These are phyloP conservation scores for Buteo buteo DNA, from an alignment of 2,113 vertebrate genomes.

Conservation along the genomic window DNA sequence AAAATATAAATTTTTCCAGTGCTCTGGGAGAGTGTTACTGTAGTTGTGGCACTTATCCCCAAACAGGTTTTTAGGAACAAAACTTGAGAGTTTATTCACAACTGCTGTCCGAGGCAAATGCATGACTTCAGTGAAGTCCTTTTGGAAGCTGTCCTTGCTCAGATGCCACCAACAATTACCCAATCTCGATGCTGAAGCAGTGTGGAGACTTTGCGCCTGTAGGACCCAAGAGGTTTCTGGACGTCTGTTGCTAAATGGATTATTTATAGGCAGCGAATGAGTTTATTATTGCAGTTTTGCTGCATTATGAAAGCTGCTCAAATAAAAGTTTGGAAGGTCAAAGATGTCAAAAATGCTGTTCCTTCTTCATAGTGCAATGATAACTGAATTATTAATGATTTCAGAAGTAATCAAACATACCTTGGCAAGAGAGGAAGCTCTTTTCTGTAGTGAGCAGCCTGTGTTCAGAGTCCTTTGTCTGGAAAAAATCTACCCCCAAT, in stretches of 20 bases:
- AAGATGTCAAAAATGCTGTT: not conserved
- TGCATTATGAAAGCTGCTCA: not conserved
- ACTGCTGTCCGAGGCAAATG: not conserved
- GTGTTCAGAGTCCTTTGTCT: not conserved
- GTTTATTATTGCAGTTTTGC: not conserved
- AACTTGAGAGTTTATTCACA: not conserved
- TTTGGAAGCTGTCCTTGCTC: not conserved
- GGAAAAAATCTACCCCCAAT: not conserved
- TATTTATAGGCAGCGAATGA: not conserved
- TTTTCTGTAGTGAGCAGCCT: not conserved
- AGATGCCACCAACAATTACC: not conserved
- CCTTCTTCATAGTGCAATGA: not conserved
- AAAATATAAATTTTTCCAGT: not conserved
- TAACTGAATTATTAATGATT: not conserved
- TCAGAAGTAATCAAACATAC: not conserved
- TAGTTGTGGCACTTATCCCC: not conserved
- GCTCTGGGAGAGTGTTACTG: not conserved
- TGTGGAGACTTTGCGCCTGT: not conserved
- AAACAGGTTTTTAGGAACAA: not conserved
- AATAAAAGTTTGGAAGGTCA: not conserved
- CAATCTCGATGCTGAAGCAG: fast-evolving
- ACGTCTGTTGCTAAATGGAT: not conserved
- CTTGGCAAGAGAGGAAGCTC: not conserved
- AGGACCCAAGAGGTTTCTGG: not conserved
- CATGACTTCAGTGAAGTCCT: not conserved